Conservation (phyloP, 2,113 vertebrate genomes). For the Noctilio leporinus region DNA sequence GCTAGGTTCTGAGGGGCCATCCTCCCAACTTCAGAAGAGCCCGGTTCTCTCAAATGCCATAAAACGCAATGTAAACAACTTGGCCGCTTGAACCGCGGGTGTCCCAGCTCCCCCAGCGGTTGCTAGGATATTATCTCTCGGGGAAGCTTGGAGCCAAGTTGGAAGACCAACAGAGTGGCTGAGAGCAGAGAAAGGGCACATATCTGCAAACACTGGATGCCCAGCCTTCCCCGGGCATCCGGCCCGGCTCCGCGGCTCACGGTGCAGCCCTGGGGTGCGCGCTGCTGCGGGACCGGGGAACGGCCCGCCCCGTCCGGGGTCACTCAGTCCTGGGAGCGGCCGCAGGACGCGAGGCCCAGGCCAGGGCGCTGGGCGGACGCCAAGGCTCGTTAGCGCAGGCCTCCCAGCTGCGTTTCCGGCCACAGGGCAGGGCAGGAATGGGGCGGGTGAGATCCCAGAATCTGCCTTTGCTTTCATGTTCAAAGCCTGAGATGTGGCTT, state of each 20-base stretch:
- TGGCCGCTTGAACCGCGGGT: slow-evolving; percentile 44
- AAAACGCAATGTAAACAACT: slow-evolving; percentile 69
- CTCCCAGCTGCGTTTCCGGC: not conserved
- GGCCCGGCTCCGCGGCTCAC: too few species aligned
- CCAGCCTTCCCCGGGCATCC: not conserved
- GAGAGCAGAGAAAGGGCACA: not conserved
- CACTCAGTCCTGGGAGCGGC: not conserved
- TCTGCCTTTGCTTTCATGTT: not conserved
- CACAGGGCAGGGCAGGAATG: not conserved
- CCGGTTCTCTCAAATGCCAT: slow-evolving; percentile 49
- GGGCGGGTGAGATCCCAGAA: not conserved
- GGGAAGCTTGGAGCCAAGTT: slow-evolving; percentile 61
- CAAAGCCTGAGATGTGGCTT: not conserved
- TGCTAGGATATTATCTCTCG: slow-evolving; percentile 76
- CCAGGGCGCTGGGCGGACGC: not conserved
- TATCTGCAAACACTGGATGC: slow-evolving; percentile 20
- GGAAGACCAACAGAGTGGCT: slow-evolving; percentile 54
- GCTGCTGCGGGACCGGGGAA: not conserved
- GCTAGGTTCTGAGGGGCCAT: slow-evolving; percentile 53
- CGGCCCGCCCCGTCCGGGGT: not conserved
- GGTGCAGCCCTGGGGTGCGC: not conserved
- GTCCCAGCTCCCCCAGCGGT: slow-evolving; percentile 54
- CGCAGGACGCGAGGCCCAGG: fast-evolving
- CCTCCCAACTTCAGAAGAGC: slow-evolving; percentile 45
- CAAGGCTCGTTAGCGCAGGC: not conserved